These are phyloP conservation scores for Lochmaea capreae DNA, from an alignment of 2,888 invertebrate genomes.

Conservation along the genomic window DNA sequence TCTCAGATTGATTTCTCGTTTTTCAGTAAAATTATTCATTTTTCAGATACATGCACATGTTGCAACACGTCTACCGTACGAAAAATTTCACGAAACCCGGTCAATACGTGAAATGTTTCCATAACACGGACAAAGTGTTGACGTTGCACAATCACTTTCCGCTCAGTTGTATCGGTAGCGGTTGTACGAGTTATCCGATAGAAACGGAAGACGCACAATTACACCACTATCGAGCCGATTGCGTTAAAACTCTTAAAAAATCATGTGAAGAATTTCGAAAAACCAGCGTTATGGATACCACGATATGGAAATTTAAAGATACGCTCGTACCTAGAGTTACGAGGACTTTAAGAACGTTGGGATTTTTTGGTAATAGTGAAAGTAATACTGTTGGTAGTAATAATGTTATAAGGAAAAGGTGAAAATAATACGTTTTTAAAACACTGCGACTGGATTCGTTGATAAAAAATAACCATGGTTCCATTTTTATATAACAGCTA, in stretches of 20 bases:
- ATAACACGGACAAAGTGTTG: constrained; percentile 89
- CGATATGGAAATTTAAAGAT: constrained; percentile 89
- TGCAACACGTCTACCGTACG: constrained; percentile 91
- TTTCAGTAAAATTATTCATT: no score
- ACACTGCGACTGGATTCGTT: not conserved
- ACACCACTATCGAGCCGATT: constrained; percentile 94
- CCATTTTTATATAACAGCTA: no score
- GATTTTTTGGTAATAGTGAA: constrained; percentile 69
- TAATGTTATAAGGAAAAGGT: constrained; percentile 47
- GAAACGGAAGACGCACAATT: constrained; percentile 86
- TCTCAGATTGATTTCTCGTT: no score
- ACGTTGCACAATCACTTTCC: constrained; percentile 95
- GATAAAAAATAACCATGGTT: no score
- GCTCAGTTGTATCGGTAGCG: constrained; percentile 84
- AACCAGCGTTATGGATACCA: constrained; percentile 84
- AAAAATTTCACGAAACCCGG: constrained; percentile 93
- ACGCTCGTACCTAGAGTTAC: constrained; percentile 78
- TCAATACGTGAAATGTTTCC: constrained; percentile 94
- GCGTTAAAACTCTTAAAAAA: constrained; percentile 88
- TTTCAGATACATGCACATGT: constrained; percentile 88
- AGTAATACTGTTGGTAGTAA: constrained; percentile 34
- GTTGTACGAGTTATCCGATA: constrained; percentile 86
- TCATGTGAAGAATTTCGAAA: constrained; percentile 85
- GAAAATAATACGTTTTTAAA: constrained; percentile 14
- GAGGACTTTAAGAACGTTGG: constrained; percentile 77